Evolutionary conservation across 2,797 vertebrate species (phyloP).

Genomic region (Arremon aurantiirostris): DNA sequence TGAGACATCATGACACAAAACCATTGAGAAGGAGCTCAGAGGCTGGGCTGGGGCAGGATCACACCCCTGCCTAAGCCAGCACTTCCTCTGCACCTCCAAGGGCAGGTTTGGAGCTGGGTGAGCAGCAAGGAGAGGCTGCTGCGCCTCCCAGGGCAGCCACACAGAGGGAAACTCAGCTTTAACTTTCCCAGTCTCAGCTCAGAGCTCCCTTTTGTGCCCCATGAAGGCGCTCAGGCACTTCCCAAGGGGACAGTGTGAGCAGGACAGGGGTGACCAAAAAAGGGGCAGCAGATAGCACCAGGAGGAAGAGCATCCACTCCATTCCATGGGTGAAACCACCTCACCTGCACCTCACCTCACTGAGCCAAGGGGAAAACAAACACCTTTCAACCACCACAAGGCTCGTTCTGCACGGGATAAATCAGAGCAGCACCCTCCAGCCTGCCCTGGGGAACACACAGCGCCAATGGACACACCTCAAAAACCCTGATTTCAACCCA

Average conservation of each 20-base stretch:
- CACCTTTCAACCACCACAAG: fast-evolving
- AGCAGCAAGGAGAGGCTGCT: not conserved
- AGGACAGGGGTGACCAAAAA: fast-evolving
- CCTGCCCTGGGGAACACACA: fast-evolving
- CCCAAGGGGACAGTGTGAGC: fast-evolving
- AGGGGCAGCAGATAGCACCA: not conserved
- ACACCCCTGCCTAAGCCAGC: not conserved
- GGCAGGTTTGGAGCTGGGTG: not conserved
- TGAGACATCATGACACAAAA: not conserved
- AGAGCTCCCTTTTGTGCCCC: not conserved
- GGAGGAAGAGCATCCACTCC: not conserved
- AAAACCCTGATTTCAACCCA: fast-evolving
- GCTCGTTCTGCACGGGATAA: fast-evolving
- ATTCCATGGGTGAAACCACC: not conserved
- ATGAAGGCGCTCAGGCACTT: not conserved
- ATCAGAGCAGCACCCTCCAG: fast-evolving
- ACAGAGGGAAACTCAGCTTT: not conserved
- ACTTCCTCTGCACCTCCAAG: not conserved
- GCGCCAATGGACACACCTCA: fast-evolving
- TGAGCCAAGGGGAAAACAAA: fast-evolving
- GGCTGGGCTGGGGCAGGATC: not conserved
- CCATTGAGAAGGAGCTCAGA: not conserved
- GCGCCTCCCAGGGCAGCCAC: not conserved
- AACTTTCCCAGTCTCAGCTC: not conserved
- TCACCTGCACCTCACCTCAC: not conserved